Evolutionary conservation across 2,888 invertebrate genomes (phyloP).

Genomic region (Eudemis profundana): DNA sequence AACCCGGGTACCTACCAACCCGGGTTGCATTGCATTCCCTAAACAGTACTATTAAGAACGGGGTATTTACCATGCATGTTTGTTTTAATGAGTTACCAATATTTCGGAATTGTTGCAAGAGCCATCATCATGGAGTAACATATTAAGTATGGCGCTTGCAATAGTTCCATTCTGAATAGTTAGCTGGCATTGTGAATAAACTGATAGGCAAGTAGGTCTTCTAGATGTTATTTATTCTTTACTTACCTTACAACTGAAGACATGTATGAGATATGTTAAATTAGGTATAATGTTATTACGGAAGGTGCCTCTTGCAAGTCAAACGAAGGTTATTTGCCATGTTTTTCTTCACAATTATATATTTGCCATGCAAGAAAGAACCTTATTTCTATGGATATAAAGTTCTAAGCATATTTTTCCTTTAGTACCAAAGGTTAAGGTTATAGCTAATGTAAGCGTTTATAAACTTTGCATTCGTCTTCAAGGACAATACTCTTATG

Average conservation of each 20-base stretch:
- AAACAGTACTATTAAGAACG: no score
- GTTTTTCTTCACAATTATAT: constrained; percentile 20
- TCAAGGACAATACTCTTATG: constrained; percentile 15
- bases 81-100: no score
- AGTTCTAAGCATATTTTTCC: neutral
- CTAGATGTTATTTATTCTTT: no score
- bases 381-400: neutral
- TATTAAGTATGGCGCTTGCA: no score
- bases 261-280: constrained; percentile 5
- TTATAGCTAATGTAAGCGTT: constrained; percentile 20
- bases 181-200: no score
- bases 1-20: no score
- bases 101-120: no score
- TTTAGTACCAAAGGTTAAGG: constrained; percentile 26
- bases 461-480: constrained; percentile 26
- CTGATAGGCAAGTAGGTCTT: no score
- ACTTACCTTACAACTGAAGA: neutral
- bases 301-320: constrained; percentile 30
- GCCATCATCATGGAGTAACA: no score
- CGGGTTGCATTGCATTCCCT: no score
- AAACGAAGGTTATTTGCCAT: constrained; percentile 23
- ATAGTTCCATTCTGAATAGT: no score
- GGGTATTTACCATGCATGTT: no score
- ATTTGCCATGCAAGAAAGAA: neutral
- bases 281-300: constrained; percentile 28